These are phyloP conservation scores for Diarsia mendica DNA, from an alignment of 2,888 invertebrate genomes.

Conservation along the genomic window DNA sequence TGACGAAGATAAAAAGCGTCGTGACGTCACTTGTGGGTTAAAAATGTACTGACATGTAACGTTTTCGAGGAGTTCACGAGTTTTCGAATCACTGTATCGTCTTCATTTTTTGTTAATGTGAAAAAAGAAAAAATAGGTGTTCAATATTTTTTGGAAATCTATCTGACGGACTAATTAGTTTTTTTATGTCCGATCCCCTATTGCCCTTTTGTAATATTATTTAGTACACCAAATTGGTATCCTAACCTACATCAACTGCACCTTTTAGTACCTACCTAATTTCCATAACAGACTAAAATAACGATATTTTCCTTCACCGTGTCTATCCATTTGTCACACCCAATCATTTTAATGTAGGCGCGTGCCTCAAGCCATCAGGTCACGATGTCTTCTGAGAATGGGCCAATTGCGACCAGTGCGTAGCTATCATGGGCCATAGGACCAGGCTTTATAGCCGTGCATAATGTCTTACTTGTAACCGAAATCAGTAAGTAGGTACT, in stretches of 20 bases:
- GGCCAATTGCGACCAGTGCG: slow-evolving; percentile 36
- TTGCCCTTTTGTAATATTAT: not conserved
- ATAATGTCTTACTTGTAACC: slow-evolving; percentile 60
- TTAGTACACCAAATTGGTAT: not conserved
- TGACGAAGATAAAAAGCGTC: too few species aligned
- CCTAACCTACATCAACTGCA: not conserved
- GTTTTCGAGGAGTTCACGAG: too few species aligned
- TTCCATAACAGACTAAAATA: slow-evolving; percentile 35
- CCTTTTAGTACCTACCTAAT: not conserved
- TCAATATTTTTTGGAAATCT: too few species aligned
- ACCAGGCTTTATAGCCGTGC: slow-evolving; percentile 44
- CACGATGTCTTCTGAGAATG: slow-evolving; percentile 54
- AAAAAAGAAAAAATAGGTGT: too few species aligned
- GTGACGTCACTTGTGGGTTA: too few species aligned
- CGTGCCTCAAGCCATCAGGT: slow-evolving; percentile 51
- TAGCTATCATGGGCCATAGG: slow-evolving; percentile 41
- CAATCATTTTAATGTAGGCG: slow-evolving; percentile 59
- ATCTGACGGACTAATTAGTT: too few species aligned
- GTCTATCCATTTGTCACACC: slow-evolving; percentile 62
- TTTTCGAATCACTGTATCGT: too few species aligned
- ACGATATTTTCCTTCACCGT: slow-evolving; percentile 47
- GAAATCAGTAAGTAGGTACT: slow-evolving; percentile 47
- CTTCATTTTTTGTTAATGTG: too few species aligned
- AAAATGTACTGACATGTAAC: too few species aligned
- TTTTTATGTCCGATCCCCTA: too few species aligned